Evolutionary conservation across 2,797 vertebrate species (phyloP).

Genomic region (Garrulus glandarius): DNA sequence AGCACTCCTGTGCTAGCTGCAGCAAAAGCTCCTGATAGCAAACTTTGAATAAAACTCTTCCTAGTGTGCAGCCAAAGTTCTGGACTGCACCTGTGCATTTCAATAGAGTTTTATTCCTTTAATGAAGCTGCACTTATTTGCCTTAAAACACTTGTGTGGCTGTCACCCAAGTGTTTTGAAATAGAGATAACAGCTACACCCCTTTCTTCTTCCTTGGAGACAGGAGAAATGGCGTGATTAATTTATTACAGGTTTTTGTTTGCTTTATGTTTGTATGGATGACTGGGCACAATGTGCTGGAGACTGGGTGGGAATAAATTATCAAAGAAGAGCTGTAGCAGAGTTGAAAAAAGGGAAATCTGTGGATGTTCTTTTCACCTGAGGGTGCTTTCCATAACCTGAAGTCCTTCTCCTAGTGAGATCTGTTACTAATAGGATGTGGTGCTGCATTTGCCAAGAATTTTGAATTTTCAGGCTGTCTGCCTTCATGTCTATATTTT

Average conservation of each 20-base stretch:
- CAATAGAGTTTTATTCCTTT: background rate
- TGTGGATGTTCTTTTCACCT: background rate
- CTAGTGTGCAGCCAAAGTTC: background rate
- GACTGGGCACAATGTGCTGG: background rate
- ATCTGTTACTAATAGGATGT: background rate
- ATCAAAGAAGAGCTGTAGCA: background rate
- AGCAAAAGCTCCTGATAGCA: background rate
- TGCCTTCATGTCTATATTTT: background rate
- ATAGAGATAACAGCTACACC: background rate
- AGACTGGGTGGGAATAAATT: slow-evolving; percentile 32
- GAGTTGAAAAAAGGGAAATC: background rate
- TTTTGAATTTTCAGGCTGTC: background rate
- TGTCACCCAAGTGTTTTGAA: slow-evolving; percentile 30
- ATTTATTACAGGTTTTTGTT: slow-evolving; percentile 49
- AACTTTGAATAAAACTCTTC: background rate
- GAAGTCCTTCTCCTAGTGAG: background rate
- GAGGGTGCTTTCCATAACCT: background rate
- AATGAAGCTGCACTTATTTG: slow-evolving; percentile 12
- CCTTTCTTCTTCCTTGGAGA: slow-evolving; percentile 17
- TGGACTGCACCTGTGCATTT: background rate
- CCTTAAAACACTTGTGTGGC: background rate
- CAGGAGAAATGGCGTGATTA: slow-evolving; percentile 23
- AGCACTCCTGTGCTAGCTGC: background rate
- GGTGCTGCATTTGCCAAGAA: background rate
- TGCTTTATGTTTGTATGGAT: slow-evolving; percentile 23